Percentiles rank a stretch among this genome's conserved stretches.
These are phyloP conservation scores for Pseudochaenichthys georgianus DNA, from an alignment of 2,797 vertebrate genomes.

Conservation along the genomic window DNA sequence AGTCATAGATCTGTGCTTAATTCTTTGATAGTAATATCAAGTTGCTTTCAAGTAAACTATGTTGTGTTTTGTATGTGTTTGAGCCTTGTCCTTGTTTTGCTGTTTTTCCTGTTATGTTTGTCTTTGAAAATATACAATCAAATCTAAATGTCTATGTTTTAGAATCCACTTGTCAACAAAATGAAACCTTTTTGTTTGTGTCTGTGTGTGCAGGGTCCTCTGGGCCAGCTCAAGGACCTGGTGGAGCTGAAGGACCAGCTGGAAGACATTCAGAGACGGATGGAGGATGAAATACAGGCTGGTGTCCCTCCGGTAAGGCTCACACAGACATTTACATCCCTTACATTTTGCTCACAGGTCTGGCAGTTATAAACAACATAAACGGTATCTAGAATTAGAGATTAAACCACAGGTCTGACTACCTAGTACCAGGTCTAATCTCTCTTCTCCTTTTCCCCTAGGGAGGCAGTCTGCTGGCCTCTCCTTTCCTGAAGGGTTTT, in stretches of 20 bases:
- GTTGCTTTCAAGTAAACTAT: not conserved
- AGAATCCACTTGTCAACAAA: not conserved
- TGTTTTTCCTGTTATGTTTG: no score
- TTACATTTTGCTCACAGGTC: not conserved
- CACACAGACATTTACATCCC: not conserved
- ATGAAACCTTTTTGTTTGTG: not conserved
- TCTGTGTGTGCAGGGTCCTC: slow-evolving; percentile 80
- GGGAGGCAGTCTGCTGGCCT: slow-evolving; percentile 91
- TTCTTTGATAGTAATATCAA: not conserved
- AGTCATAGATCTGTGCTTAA: not conserved
- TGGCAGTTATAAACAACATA: not conserved
- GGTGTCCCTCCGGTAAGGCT: slow-evolving; percentile 90
- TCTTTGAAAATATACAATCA: no score
- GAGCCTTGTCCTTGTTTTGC: no score
- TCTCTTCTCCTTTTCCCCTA: slow-evolving; percentile 56
- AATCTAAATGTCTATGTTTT: not conserved
- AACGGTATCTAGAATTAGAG: not conserved
- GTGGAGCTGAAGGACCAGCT: slow-evolving; percentile 93
- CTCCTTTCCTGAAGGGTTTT: slow-evolving; percentile 95
- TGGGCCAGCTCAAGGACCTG: slow-evolving; percentile 91
- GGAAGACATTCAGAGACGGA: slow-evolving; percentile 89
- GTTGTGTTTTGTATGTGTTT: no score
- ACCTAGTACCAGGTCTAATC: not conserved
- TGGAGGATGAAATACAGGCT: slow-evolving; percentile 91
- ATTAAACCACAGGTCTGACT: not conserved